Conservation (phyloP, 2,797 vertebrate species). For the Anabacerthia variegaticeps region DNA sequence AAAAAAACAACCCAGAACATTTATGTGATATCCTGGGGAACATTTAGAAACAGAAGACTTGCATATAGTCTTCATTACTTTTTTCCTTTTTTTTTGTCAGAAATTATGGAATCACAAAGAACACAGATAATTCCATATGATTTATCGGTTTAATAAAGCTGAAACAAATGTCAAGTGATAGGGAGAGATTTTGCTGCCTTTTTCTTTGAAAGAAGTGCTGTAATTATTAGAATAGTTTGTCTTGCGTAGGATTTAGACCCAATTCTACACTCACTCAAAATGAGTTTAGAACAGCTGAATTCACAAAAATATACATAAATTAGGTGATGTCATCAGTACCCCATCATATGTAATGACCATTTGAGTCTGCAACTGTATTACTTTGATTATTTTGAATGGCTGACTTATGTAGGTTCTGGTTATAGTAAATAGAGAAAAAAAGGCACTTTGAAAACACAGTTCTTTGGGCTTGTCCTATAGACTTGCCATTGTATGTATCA, state of each 20-base stretch:
- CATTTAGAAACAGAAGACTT: neutral
- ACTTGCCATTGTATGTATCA: neutral
- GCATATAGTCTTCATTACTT: neutral
- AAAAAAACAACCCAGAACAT: neutral
- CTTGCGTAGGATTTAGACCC: neutral
- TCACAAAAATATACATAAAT: neutral
- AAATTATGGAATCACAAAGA: neutral
- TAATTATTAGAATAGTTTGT: neutral
- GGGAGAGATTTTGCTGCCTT: neutral
- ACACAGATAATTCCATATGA: neutral
- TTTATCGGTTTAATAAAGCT: neutral
- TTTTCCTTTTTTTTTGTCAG: neutral
- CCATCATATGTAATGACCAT: neutral
- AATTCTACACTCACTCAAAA: neutral
- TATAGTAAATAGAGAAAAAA: neutral
- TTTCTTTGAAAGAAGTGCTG: neutral
- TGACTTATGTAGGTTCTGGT: neutral
- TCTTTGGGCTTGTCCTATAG: neutral
- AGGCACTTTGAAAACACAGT: neutral
- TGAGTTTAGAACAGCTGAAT: neutral
- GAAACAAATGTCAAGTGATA: neutral
- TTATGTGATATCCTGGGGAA: neutral
- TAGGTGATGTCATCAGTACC: neutral
- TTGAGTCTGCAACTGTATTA: neutral
- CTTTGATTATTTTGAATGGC: neutral